These are phyloP conservation scores for Vanacampus margaritifer DNA, from an alignment of 2,113 vertebrate genomes.

Conservation along the genomic window DNA sequence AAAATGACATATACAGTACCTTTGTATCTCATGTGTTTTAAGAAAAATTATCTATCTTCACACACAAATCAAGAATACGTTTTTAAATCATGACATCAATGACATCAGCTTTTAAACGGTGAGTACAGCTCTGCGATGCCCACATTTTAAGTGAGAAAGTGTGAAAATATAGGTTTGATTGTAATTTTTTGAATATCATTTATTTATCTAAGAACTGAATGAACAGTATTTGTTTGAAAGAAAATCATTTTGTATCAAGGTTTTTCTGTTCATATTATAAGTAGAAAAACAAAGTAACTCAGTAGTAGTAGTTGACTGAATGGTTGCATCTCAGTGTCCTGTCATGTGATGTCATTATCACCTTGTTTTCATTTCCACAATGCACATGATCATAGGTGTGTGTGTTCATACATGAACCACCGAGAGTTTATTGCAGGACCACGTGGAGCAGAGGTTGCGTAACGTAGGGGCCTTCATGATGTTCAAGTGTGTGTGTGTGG, in stretches of 20 bases:
- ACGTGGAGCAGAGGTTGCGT: constrained; percentile 5
- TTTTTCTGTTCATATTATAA: not conserved
- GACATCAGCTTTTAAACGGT: no score
- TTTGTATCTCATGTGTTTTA: no score
- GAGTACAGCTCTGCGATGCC: no score
- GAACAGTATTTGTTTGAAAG: no score
- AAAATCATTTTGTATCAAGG: no score
- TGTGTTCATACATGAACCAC: constrained; percentile 10
- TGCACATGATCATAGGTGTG: constrained; percentile 17
- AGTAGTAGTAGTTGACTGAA: not conserved
- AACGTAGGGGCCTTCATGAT: constrained; percentile 14
- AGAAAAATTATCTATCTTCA: not conserved
- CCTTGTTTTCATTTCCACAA: constrained; percentile 16
- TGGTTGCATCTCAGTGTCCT: not conserved
- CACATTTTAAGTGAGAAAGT: no score
- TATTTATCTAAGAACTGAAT: no score
- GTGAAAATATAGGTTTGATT: no score
- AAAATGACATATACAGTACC: no score
- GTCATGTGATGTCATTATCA: constrained; percentile 16
- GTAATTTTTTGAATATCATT: no score
- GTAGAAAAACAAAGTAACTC: not conserved
- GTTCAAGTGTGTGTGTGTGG: not conserved
- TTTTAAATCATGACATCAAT: no score
- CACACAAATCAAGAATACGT: no score
- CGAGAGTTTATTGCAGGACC: not conserved